Conservation (phyloP, 2,113 vertebrate species). For the Carollia perspicillata region DNA sequence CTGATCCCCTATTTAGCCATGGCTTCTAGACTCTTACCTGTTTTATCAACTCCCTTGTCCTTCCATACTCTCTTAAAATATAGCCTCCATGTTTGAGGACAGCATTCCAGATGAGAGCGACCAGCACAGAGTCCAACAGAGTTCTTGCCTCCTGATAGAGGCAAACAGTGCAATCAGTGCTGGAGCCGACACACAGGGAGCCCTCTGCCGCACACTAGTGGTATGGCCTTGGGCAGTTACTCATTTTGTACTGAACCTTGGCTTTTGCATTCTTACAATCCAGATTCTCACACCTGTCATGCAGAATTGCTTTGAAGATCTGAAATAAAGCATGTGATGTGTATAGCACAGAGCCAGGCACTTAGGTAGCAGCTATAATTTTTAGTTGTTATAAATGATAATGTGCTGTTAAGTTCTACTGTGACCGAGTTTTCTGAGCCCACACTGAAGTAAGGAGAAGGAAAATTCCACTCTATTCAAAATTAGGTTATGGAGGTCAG, state of each 20-base stretch:
- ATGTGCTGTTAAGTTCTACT: neutral
- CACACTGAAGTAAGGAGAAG: neutral
- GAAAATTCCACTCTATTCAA: constrained; percentile 70
- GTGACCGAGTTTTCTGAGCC: neutral
- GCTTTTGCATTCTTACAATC: neutral
- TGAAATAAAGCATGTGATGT: neutral
- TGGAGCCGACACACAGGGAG: neutral
- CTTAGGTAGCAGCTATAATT: neutral
- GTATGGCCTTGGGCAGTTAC: neutral
- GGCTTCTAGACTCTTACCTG: neutral
- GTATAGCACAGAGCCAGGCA: neutral
- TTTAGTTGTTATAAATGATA: neutral
- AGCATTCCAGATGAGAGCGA: neutral
- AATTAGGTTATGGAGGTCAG: constrained; percentile 43
- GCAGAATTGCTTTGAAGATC: neutral
- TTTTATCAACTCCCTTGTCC: neutral
- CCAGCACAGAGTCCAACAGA: too few species aligned
- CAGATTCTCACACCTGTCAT: neutral
- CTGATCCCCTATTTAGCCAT: neutral
- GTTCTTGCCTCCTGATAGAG: neutral
- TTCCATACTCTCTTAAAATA: neutral
- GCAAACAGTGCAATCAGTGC: too few species aligned
- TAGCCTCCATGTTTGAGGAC: neutral
- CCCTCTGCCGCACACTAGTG: neutral
- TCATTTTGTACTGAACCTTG: neutral